phyloP scores from a whole-genome alignment of 2,888 invertebrate species.

The Polymixis lichenea region DNA sequence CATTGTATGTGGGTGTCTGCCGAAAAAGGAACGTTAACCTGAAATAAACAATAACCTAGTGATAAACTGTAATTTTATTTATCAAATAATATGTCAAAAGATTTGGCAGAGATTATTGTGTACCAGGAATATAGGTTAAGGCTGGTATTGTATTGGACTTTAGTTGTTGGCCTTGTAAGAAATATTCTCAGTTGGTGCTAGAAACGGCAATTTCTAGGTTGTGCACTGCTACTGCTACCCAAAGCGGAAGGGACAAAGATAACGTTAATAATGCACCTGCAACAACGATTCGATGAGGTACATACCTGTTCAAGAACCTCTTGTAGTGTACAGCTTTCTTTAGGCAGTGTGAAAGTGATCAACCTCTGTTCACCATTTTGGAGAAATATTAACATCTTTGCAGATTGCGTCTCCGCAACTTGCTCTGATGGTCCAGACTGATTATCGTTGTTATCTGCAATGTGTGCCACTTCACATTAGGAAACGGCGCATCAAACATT shows the following conservation, averaged over 20 bases:
- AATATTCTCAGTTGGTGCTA: too few species aligned
- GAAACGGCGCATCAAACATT: background rate
- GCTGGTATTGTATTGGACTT: background rate
- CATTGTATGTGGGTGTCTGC: constrained; percentile 94
- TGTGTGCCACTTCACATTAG: constrained; percentile 20
- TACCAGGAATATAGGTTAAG: background rate
- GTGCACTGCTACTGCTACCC: background rate
- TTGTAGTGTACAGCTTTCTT: constrained; percentile 95
- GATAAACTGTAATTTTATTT: background rate
- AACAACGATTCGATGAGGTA: background rate
- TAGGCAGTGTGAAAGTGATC: constrained; percentile 95
- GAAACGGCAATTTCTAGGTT: background rate
- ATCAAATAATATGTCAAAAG: background rate
- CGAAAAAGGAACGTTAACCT: constrained; percentile 93
- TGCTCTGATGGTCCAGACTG: constrained; percentile 84
- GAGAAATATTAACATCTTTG: constrained; percentile 95
- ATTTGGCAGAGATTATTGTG: background rate
- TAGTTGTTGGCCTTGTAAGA: background rate
- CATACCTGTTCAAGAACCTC: constrained; percentile 94
- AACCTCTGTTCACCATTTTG: constrained; percentile 95
- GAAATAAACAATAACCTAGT: constrained; percentile 40
- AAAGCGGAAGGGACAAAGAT: background rate
- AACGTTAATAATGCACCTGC: constrained; percentile 2
- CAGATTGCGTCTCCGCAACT: constrained; percentile 91
- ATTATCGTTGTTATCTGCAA: constrained; percentile 83